Evolutionary conservation across 2,888 invertebrate species (phyloP).

Genomic region (Drosophila mulleri): DNA sequence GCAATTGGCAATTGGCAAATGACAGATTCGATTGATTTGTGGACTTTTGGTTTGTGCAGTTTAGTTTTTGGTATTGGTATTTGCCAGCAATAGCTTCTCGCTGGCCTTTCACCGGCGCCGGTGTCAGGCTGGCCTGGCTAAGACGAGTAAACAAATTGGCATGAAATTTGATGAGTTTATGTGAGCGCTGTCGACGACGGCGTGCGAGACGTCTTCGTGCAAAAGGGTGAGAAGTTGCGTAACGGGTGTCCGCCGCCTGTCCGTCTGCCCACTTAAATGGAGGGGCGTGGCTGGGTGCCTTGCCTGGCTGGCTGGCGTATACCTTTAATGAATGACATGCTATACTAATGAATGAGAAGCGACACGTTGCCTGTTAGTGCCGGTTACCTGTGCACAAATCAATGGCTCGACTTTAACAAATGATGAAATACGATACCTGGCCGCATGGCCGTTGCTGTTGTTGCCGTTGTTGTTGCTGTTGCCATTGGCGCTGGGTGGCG

Average conservation of each 20-base stretch:
- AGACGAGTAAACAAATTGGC: constrained; percentile 57
- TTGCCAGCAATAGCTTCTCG: neutral
- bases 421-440: constrained; percentile 67
- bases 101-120: too few relatives aligned
- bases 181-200: neutral
- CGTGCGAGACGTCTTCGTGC: constrained; percentile 24
- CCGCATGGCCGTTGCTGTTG: constrained; percentile 37
- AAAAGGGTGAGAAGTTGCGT: constrained; percentile 46
- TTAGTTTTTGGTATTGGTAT: neutral
- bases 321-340: constrained; percentile 64
- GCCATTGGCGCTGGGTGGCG: constrained; percentile 4
- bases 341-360: constrained; percentile 71
- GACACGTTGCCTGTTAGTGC: constrained; percentile 40
- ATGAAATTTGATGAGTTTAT: constrained; percentile 69
- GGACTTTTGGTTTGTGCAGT: neutral
- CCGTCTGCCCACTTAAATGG: neutral
- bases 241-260: constrained; percentile 29
- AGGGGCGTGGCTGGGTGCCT: constrained; percentile 1
- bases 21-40: constrained; percentile 9
- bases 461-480: constrained; percentile 1
- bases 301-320: neutral
- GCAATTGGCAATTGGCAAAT: neutral
- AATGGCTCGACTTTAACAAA: constrained; percentile 45
- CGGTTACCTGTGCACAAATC: constrained; percentile 51
- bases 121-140: constrained; percentile 15